Base-by-base conservation (phyloP, 2,888 invertebrate species). In the Branchellion lobata region DNA sequence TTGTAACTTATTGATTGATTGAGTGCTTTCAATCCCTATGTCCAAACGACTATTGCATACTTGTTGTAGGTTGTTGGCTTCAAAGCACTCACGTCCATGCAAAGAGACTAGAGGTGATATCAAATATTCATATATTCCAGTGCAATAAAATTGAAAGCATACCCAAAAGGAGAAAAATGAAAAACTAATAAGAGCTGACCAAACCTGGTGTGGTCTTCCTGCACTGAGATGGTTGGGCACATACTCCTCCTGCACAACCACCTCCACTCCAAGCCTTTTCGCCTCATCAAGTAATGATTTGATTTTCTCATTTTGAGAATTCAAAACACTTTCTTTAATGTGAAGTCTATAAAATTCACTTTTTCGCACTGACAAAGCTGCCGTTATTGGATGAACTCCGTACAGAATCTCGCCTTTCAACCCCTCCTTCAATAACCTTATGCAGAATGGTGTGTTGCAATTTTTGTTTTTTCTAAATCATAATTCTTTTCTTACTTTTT, bases 381-480 rank as follows among this genome's bases (percentile, higher is more conserved):
- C 33, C 29, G n/a, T 40, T 47, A 72, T 33, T 3, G 72, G 36
- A 24, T 72, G 72, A n/a, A 72, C 36, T 27, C 72, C 72, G 29
- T 72, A 72, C 72, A 72, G 18, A 27, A 72, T 47, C 36, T 72
- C 72, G n/a, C 72, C 72, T 72, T 24, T 72, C n/a, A 72, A 14
- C 3, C 36, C 72, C 1, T 34, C 1, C 21, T 72, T 72, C 24
- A 72, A 72, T 8, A 27, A 14, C 34, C 72, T 72, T 24, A 34
- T n/a, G n/a, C n/a, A n/a, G n/a, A n/a, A n/a, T n/a, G n/a, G n/a
- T n/a, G n/a, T n/a, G n/a, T n/a, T n/a, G n/a, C n/a, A n/a, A n/a
- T n/a, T n/a, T n/a, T n/a, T n/a, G n/a, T n/a, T n/a, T n/a, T n/a
- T n/a, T n/a, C n/a, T n/a, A n/a, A n/a, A n/a, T n/a, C n/a, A n/a